A percentile compares a stretch with the other conserved stretches of the same genome.
phyloP scores from a whole-genome alignment of 2,888 invertebrate genomes.

The Sinohyriopsis cumingii region DNA sequence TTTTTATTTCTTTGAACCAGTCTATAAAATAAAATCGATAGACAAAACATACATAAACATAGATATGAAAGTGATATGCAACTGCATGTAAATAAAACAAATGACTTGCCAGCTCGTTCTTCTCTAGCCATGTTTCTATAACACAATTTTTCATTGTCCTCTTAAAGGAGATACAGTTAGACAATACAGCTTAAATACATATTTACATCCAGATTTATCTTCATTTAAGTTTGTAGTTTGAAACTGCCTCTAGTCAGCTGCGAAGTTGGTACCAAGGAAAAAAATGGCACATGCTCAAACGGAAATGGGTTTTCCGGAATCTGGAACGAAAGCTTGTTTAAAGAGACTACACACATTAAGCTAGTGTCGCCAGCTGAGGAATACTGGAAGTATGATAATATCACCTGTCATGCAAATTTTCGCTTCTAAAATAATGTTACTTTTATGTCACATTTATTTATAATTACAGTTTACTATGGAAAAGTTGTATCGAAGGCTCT shows the following conservation, averaged over 20 bases:
- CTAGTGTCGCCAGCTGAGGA: slow-evolving; percentile 64
- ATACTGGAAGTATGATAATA: slow-evolving; percentile 65
- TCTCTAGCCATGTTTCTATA: too few relatives aligned
- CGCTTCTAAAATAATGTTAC: neutral
- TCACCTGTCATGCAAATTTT: neutral
- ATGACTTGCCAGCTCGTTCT: too few relatives aligned
- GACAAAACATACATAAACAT: too few relatives aligned
- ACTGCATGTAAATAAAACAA: too few relatives aligned
- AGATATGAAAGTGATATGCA: too few relatives aligned
- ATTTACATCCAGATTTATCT: neutral
- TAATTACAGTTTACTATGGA: too few relatives aligned
- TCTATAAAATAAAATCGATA: too few relatives aligned
- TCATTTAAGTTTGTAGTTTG: slow-evolving; percentile 51
- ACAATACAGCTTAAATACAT: too few relatives aligned
- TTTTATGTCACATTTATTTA: neutral
- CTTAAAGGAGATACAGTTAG: too few relatives aligned
- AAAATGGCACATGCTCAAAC: slow-evolving; percentile 51
- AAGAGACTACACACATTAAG: slow-evolving; percentile 45
- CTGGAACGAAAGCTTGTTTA: slow-evolving; percentile 53
- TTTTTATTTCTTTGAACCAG: too few relatives aligned
- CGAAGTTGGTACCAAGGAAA: slow-evolving; percentile 18
- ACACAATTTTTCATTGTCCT: too few relatives aligned
- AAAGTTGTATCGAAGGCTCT: too few relatives aligned
- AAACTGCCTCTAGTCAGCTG: slow-evolving; percentile 51
- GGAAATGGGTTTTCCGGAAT: slow-evolving; percentile 45